Percentiles rank a stretch among this genome's conserved stretches.
phyloP scores from a whole-genome alignment of 2,797 vertebrate genomes.

The Peromyscus melanophrys region DNA sequence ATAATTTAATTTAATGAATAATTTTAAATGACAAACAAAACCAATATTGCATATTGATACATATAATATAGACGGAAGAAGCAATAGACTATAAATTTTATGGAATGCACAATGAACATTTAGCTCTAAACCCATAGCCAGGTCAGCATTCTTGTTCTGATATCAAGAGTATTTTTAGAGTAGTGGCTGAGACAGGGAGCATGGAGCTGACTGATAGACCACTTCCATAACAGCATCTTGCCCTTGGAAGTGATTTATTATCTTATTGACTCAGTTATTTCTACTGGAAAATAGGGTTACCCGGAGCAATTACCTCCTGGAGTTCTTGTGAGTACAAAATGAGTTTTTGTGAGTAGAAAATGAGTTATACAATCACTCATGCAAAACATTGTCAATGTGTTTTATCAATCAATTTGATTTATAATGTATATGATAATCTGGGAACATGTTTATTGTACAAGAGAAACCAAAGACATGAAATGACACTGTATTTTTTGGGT shows the following conservation, averaged over 20 bases:
- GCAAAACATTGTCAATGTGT: neutral
- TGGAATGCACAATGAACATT: neutral
- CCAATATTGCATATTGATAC: neutral
- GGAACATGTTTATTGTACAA: neutral
- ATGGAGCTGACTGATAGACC: neutral
- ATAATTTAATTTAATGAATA: neutral
- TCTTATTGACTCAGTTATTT: neutral
- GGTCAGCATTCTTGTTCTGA: neutral
- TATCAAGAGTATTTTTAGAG: neutral
- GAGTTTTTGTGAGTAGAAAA: neutral
- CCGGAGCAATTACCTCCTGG: neutral
- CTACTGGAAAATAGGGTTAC: neutral
- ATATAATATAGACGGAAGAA: neutral
- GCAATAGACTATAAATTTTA: neutral
- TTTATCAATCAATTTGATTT: neutral
- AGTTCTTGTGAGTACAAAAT: neutral
- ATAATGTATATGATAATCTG: neutral
- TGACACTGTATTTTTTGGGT: neutral
- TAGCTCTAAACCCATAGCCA: neutral
- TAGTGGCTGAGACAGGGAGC: neutral
- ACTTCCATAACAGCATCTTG: neutral
- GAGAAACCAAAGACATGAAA: neutral
- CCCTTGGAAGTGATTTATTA: conserved; percentile 1
- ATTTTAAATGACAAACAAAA: neutral
- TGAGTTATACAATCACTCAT: neutral